Base-by-base conservation (phyloP, 2,113 vertebrate genomes). In the Silurus asotus region DNA sequence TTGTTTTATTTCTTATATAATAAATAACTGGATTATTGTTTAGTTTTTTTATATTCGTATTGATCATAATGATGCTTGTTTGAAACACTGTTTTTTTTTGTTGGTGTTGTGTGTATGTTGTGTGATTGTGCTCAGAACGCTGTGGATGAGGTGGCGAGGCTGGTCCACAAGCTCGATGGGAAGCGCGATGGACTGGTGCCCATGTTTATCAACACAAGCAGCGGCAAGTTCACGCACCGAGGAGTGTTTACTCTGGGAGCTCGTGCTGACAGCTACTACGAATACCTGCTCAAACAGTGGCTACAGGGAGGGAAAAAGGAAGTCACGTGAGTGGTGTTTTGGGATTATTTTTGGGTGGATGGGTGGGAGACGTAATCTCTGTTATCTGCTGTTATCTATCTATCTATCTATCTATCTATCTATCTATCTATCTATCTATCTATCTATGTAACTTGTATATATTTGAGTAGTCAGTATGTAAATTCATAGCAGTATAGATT, bases 141-240 rank as follows among this genome's bases (percentile, higher is more conserved):
- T 1, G 98, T 95, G 58, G 96, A 98, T 83, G 94, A 95, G 82
- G 97, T 99, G 77, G 97, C 94, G 89, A 93, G 87, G 88, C 95
- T 92, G 3, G 96, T 99, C 70, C 98, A 97, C 89, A 90, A 90
- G 5, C 95, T 99, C 64, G 92, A 95, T 0, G 98, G 98, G 19
- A 99, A 99, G 91, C 95, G 96, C 0, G 98, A 99, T 2, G 98
- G 98, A 62, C 94, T 99, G 9, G 98, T 99, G 88, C 98, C 98
- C 88, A 99, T 99, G 98, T 99, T 99, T 93, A 99, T 99, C 93
- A 98, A 96, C 93, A 99, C 97, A 25, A 96, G 97, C 92, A 97
- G 93, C 0, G 98, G 98, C 25, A 97, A 97, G 94, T 99, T 99
- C 94, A 97, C 95, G 5, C 98, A 98, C 89, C 91, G 96, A 81